Evolutionary conservation across 1,140 invertebrate species (phyloP), one percentile per base, ranked within the genome.

Genomic region (Orussus abietinus): DNA sequence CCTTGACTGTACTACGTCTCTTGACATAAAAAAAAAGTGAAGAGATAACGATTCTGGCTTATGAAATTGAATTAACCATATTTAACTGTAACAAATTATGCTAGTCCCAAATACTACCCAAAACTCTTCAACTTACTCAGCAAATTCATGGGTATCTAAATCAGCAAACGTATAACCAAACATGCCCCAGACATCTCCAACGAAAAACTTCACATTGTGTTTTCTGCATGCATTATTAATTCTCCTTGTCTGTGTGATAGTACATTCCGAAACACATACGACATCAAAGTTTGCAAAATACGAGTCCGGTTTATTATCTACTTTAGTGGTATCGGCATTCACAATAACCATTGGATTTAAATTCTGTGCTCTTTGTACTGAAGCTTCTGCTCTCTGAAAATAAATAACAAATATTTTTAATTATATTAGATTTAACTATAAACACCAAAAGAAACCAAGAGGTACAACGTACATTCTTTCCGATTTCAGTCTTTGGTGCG

Each of bases 281-380:
- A 98, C 84, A 65, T 92, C 84, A 66, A 91, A 98, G 13, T 82
- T 56, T 14, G 74, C 71, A 55, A 92, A 96, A 67, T 80, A 96
- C 13, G 78, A 77, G 26, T 84, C 78, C 12, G 83, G 71, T 42
- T 87, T 79, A 20, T 81, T 76, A 12, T 80, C 75, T 3, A 81
- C 59, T 31, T 80, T 77, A 1, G 72, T 66, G 1, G 76, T 79
- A 57, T 93, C 88, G 10, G 84, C 79, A 1, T 69, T 77, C 5
- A 98, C 81, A 44, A 87, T 77, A 1, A 98, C 96, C 84, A 96
- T 90, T 0, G 92, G 90, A 72, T 98, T 98, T 31, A 98, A 77
- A 30, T 82, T 80, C 62, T 87, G 84, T 1, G 89, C 85, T 55
- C 85, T 77, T 39, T 77, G 63, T 25, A 88, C 54, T 1, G 92